A percentile compares a stretch with the other conserved stretches of the same genome.
Evolutionary conservation across 2,888 invertebrate species (phyloP).

Genomic region (Brachyptera risi): DNA sequence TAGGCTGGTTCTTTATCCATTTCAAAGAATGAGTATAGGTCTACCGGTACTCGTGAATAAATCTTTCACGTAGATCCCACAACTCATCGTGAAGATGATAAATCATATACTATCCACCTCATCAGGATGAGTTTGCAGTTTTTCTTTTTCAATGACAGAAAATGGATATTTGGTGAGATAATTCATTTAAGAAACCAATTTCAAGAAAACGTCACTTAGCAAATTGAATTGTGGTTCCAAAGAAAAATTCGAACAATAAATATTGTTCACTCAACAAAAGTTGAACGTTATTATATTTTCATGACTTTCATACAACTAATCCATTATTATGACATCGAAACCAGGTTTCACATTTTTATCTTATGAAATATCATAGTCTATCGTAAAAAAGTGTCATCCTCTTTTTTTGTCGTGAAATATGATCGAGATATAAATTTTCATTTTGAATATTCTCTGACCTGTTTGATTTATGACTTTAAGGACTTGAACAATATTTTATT

Average conservation of each 20-base stretch:
- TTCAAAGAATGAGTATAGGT: too few relatives aligned
- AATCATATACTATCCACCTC: too few relatives aligned
- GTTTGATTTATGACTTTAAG: neutral
- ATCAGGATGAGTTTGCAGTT: too few relatives aligned
- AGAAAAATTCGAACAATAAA: neutral
- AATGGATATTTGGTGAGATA: too few relatives aligned
- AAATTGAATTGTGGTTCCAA: neutral
- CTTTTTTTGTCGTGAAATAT: neutral
- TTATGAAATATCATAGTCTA: neutral
- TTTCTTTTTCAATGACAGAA: too few relatives aligned
- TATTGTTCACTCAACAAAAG: neutral
- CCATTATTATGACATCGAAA: neutral
- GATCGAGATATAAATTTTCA: slow-evolving; percentile 6
- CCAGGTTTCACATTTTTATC: neutral
- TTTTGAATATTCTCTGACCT: neutral
- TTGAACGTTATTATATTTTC: neutral
- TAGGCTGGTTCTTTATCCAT: too few relatives aligned
- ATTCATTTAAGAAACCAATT: too few relatives aligned
- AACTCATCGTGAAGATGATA: too few relatives aligned
- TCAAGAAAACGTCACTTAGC: neutral
- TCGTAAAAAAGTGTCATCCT: neutral
- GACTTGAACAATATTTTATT: slow-evolving; percentile 17
- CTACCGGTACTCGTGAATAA: too few relatives aligned
- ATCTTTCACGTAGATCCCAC: too few relatives aligned
- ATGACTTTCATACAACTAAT: neutral